phyloP scores from a whole-genome alignment of 2,113 vertebrate species.

The Laticauda colubrina region DNA sequence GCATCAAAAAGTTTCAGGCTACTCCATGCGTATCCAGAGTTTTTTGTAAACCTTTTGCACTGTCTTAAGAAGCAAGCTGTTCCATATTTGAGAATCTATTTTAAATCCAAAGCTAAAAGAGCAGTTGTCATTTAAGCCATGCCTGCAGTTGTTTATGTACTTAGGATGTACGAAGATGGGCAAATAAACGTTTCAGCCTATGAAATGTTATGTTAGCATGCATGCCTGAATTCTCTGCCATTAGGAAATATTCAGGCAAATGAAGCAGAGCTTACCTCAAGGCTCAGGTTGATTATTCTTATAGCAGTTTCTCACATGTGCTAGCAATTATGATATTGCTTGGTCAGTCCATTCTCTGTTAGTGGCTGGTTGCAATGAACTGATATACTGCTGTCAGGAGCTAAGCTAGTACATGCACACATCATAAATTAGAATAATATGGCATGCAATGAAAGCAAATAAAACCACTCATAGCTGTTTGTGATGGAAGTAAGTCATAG shows the following conservation, averaged over 20 bases:
- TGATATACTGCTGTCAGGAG: slow-evolving; percentile 75
- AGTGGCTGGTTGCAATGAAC: slow-evolving; percentile 58
- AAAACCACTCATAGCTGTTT: slow-evolving; percentile 63
- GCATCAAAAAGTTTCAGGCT: not conserved
- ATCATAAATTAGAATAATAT: slow-evolving; percentile 70
- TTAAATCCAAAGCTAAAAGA: not conserved
- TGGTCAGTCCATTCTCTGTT: slow-evolving; percentile 55
- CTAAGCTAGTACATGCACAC: slow-evolving; percentile 59
- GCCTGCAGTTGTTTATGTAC: not conserved
- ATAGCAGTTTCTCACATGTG: slow-evolving; percentile 67
- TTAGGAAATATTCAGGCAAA: slow-evolving; percentile 59
- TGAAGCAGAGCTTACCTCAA: slow-evolving; percentile 50
- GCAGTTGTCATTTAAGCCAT: not conserved
- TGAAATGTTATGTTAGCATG: slow-evolving; percentile 45
- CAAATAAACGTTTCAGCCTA: slow-evolving; percentile 45
- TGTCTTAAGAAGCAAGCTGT: not conserved
- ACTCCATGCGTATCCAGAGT: not conserved
- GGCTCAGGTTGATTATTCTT: slow-evolving; percentile 47
- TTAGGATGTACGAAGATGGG: slow-evolving; percentile 2
- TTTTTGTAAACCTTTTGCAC: not conserved
- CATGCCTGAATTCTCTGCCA: slow-evolving; percentile 55
- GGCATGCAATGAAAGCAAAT: slow-evolving; percentile 65
- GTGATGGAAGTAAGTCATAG: slow-evolving; percentile 61
- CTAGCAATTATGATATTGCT: slow-evolving; percentile 74
- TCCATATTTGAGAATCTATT: not conserved